Percentiles rank a stretch among this genome's conserved stretches.
These are phyloP conservation scores for Pardalotus punctatus DNA, from an alignment of 2,113 vertebrate genomes.

Conservation along the genomic window DNA sequence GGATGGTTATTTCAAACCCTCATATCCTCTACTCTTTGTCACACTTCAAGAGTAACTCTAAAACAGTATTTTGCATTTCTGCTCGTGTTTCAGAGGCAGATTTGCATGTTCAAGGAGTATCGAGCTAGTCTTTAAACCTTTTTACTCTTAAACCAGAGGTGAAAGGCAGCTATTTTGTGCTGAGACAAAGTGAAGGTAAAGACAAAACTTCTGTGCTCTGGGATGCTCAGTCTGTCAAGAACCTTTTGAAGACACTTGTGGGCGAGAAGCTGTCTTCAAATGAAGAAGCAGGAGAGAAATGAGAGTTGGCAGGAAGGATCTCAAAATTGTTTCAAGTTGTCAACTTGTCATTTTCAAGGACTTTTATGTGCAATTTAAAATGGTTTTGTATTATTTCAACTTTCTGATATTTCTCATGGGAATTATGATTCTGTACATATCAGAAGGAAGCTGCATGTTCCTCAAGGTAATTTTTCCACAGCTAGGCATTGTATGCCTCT, in stretches of 20 bases:
- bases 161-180: constrained; percentile 20
- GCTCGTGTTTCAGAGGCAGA: background rate
- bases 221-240: constrained; percentile 38
- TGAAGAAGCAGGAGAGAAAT: constrained; percentile 49
- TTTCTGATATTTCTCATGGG: constrained; percentile 40
- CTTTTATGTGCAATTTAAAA: constrained; percentile 48
- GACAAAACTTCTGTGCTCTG: constrained; percentile 27
- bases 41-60: background rate
- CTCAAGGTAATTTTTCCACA: background rate
- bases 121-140: background rate
- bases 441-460: background rate
- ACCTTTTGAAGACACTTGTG: constrained; percentile 44
- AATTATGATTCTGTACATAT: background rate
- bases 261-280: constrained; percentile 51
- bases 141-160: background rate
- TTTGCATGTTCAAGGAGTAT: background rate
- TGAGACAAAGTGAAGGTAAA: constrained; percentile 6
- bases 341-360: constrained; percentile 52
- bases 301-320: constrained; percentile 41
- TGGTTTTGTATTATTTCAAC: constrained; percentile 46
- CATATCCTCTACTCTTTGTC: background rate
- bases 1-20: constrained; percentile 8
- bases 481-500: background rate
- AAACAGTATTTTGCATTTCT: background rate
- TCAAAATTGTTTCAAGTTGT: constrained; percentile 57